Base-by-base conservation (phyloP, 92 coral and sea anemone genomes). In the Heliopora coerulea region DNA sequence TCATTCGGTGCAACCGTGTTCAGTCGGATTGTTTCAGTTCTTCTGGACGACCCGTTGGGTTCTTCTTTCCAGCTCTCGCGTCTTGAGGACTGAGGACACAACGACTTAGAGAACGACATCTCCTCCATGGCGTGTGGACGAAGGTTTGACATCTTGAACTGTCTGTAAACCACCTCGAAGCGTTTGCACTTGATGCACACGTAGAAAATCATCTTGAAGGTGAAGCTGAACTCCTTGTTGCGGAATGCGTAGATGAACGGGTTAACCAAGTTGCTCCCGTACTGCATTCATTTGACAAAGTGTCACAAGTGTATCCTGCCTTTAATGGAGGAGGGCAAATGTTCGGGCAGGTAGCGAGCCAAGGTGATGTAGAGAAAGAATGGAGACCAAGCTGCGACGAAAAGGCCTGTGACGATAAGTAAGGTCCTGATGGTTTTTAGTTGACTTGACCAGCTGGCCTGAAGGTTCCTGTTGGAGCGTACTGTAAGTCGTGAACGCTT, bases 221-320 rank as follows among this genome's bases (percentile, higher is more conserved):
- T 52, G 39, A 17, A 30, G 14, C 66, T 80, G 76, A 91, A 88
- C 49, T 88, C 89, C 12, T 59, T 72, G 85, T 91, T 91, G 48
- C 97, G 82, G 83, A 65, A 91, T 19, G 97, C 87, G 61, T 91
- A 91, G 59, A 91, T 61, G 65, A 88, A 88, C 11, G 97, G 97
- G 48, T 91, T 86, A 8, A 88, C 42, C 0, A 91, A 89, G 41
- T 93, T 91, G 79, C 88, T 86, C 49, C 88, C 75, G 41, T 85
- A 91, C 68, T 91, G 97, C 88, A 89, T 87, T 78, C 88, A 88
- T 59, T 91, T 91, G 42, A 86, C 93, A 56, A 91, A 88, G 68
- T 72, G 86, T 23, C 89, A 77, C 14, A 91, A 81, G 23, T 89
- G 84, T 3, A 42, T 75, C 12, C 62, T 83, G 44, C 88, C 78